These are phyloP conservation scores for Polietes domitor DNA, from an alignment of 2,888 invertebrate species.

Conservation along the genomic window DNA sequence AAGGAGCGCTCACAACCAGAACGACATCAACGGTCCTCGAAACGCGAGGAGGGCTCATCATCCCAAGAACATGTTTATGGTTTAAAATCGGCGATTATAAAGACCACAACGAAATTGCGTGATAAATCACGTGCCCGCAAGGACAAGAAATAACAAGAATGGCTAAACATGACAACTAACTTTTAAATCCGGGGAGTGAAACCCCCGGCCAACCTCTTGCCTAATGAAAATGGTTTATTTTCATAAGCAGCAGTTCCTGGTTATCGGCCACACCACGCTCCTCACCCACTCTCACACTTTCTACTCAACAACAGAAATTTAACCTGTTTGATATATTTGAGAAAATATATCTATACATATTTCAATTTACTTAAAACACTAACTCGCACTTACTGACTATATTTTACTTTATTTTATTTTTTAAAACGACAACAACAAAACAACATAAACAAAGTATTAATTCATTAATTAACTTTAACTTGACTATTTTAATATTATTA, in stretches of 20 bases:
- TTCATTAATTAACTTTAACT: conserved; percentile 57
- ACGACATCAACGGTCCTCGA: conserved; percentile 66
- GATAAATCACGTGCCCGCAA: conserved; percentile 58
- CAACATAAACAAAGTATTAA: conserved; percentile 61
- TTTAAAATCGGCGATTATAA: conserved; percentile 63
- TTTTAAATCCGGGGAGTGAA: conserved; percentile 1
- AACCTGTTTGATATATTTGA: neutral
- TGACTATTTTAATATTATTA: neutral
- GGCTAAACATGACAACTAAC: conserved; percentile 4
- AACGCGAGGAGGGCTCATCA: conserved; percentile 66
- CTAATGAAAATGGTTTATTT: conserved; percentile 45
- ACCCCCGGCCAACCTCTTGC: conserved; percentile 16
- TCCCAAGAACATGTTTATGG: conserved; percentile 57
- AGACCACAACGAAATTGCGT: conserved; percentile 60
- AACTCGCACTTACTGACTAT: conserved; percentile 61
- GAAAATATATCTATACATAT: neutral
- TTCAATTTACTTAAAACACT: conserved; percentile 41
- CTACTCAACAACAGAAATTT: neutral
- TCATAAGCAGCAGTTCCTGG: conserved; percentile 58
- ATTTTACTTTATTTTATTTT: neutral
- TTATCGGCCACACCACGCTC: conserved; percentile 49
- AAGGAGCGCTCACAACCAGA: conserved; percentile 71
- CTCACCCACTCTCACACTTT: neutral
- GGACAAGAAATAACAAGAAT: conserved; percentile 53
- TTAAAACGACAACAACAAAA: neutral